Evolutionary conservation across 2,797 vertebrate species (phyloP).

Genomic region (Manis crassicaudata): DNA sequence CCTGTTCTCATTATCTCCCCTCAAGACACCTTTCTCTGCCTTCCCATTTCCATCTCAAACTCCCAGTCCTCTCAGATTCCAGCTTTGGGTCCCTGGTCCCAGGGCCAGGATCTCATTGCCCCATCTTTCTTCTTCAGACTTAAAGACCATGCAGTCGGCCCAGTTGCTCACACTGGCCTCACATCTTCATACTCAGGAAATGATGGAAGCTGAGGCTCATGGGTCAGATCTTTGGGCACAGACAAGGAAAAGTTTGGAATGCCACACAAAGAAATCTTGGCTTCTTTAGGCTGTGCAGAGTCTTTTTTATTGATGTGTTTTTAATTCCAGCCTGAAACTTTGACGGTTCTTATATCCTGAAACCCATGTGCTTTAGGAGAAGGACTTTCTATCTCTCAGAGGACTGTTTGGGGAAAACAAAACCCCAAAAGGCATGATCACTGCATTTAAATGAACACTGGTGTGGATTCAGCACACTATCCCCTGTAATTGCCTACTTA

Average conservation of each 20-base stretch:
- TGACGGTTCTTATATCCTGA: not conserved
- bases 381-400: not conserved
- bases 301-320: not conserved
- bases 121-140: not conserved
- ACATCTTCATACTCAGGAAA: not conserved
- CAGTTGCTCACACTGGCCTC: not conserved
- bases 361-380: constrained; percentile 23
- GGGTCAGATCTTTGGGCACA: not conserved
- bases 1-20: not conserved
- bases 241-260: not conserved
- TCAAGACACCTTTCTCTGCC: not conserved
- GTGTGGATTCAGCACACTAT: constrained; percentile 24
- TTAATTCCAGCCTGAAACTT: not conserved
- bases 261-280: not conserved
- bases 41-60: not conserved
- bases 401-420: not conserved
- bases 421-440: not conserved
- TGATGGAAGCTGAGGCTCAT: not conserved
- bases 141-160: fast-evolving
- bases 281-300: not conserved
- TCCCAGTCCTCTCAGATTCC: not conserved
- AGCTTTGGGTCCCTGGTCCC: not conserved
- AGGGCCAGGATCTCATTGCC: not conserved
- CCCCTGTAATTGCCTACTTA: constrained; percentile 50
- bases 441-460: constrained; percentile 59